Evolutionary conservation across 2,113 vertebrate species (phyloP), one percentile per base, ranked within the genome.

Genomic region (Gnathonemus echidnorhynchus): DNA sequence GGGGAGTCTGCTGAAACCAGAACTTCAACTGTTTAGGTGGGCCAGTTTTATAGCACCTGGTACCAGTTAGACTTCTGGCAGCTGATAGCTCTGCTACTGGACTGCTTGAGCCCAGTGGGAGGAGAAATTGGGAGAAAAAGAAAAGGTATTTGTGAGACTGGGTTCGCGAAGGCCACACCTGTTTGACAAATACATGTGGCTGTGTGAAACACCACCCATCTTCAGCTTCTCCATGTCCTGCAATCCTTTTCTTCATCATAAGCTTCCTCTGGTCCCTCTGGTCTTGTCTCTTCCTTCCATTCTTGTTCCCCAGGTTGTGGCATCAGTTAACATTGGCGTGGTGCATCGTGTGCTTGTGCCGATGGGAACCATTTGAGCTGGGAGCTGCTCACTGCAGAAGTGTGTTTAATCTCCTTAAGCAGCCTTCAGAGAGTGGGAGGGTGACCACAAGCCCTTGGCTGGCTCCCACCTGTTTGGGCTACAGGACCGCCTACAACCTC

Each of bases 381-480:
- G 24, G 42, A 86, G 48, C 45, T 53, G 27, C 70, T 35, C 17
- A 45, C 88, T 87, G 88, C 27, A 27, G 39, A 88, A 80, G 74
- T 80, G 86, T 88, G 15, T 77, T 31, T 83, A 45, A 56, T 92
- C 89, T 80, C 66, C 56, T 50, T 90, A 86, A 77, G 31, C 27
- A 77, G 56, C 35, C 77, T 58, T 83, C 84, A 27, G n/a, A 24
- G 35, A 90, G 86, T 50, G 13, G 35, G 45, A 27, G 45, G 87
- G 45, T 74, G 62, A 93, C 95, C 94, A 91, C 95, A 95, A 94
- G 93, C 90, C 92, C 92, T 95, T 95, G 94, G 94, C 93, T 52
- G 90, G 90, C 92, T 93, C 87, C 58, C 31, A 83, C 90, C 90
- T 39, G 83, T 94, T 92, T 88, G 92, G 92, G 93, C 92, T 42